Percentiles rank a stretch among this genome's conserved stretches.
phyloP scores from a whole-genome alignment of 2,113 vertebrate genomes.

The Toxotes chatareus region DNA sequence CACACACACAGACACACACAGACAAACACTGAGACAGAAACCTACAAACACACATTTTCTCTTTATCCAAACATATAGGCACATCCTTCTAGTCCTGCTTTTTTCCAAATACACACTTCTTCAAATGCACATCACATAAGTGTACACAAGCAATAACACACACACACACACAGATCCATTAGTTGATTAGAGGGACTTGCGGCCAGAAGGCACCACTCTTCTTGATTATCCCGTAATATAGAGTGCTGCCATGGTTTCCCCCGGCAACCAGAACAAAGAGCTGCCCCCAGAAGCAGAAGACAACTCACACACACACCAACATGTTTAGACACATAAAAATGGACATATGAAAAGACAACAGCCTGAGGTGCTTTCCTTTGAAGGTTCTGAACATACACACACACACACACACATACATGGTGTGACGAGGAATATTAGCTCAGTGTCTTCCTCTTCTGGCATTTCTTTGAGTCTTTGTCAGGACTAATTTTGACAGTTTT shows the following conservation, averaged over 20 bases:
- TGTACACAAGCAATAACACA: neutral
- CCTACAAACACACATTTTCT: neutral
- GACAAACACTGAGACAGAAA: neutral
- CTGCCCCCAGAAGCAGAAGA: conserved; percentile 16
- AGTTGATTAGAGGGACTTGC: conserved; percentile 69
- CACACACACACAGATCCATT: conserved; percentile 59
- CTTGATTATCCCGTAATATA: conserved; percentile 73
- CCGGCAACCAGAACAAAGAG: conserved; percentile 67
- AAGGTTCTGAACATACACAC: conserved; percentile 23
- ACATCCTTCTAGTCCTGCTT: conserved; percentile 1
- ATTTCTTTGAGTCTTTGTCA: neutral
- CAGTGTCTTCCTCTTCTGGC: conserved; percentile 8
- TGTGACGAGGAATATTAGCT: conserved; percentile 28
- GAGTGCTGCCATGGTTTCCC: conserved; percentile 61
- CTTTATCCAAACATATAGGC: neutral
- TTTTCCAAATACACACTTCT: conserved; percentile 18
- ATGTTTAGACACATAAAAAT: conserved; percentile 5
- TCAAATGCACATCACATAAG: conserved; percentile 16
- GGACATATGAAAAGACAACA: conserved; percentile 43
- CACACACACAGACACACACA: conserved; percentile 12
- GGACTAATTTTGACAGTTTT: neutral
- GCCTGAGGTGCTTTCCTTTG: conserved; percentile 52
- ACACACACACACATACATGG: neutral
- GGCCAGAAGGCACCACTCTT: conserved; percentile 70
- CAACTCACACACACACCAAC: neutral